Conservation (phyloP, 1,140 invertebrate genomes). For the Holcopasites calliopsidis region DNA sequence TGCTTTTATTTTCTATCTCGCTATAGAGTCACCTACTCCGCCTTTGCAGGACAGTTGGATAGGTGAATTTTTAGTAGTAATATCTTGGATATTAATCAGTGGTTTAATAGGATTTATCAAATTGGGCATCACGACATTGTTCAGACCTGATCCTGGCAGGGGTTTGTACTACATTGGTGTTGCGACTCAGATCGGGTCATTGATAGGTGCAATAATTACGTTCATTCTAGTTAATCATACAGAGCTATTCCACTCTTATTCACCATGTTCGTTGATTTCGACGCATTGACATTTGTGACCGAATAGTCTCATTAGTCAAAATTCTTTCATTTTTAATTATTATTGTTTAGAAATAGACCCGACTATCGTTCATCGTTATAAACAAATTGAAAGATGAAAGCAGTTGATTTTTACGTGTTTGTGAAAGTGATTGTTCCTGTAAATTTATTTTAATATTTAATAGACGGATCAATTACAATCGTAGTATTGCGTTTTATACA, state of each 20-base stretch:
- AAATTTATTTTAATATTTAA: neutral
- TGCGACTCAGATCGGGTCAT: constrained; percentile 89
- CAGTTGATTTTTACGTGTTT: neutral
- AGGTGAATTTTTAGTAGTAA: constrained; percentile 85
- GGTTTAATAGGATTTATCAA: constrained; percentile 90
- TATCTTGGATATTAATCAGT: constrained; percentile 85
- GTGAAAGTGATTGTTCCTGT: neutral
- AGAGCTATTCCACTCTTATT: constrained; percentile 81
- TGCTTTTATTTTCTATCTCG: constrained; percentile 85
- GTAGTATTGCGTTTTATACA: neutral
- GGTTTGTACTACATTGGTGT: constrained; percentile 89
- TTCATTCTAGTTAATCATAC: constrained; percentile 88
- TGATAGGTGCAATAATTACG: constrained; percentile 86
- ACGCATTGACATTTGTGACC: constrained; percentile 37
- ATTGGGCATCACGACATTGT: constrained; percentile 88
- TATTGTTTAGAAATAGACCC: too few species aligned
- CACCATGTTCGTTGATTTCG: constrained; percentile 60
- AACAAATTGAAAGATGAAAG: neutral
- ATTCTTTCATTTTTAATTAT: neutral
- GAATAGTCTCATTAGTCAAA: neutral
- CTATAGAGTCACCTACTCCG: constrained; percentile 87
- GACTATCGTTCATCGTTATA: too few species aligned
- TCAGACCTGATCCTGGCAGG: constrained; percentile 79
- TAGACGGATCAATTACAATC: neutral
- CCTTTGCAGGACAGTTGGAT: constrained; percentile 81